phyloP scores from a whole-genome alignment of 2,113 vertebrate species.

The Antechinus flavipes region DNA sequence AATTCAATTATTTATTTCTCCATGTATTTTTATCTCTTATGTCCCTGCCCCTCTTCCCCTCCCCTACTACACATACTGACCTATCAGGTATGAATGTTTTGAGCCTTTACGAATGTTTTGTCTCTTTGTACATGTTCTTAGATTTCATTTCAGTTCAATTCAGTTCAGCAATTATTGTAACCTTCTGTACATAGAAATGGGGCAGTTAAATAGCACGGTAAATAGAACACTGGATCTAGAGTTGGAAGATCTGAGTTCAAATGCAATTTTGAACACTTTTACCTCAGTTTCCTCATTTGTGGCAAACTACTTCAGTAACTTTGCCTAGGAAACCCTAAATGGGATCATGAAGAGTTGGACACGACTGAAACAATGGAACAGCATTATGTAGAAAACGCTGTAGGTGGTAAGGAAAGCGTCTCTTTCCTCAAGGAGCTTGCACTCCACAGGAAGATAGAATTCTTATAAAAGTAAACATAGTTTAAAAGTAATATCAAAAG shows the following conservation, averaged over 20 bases:
- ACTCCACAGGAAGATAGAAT: neutral
- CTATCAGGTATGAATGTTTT: neutral
- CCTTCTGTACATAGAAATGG: neutral
- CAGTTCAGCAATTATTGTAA: neutral
- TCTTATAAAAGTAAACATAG: neutral
- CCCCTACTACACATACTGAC: neutral
- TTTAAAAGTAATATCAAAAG: neutral
- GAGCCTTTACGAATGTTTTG: neutral
- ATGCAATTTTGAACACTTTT: neutral
- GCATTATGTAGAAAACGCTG: neutral
- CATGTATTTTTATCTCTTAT: neutral
- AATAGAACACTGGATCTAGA: neutral
- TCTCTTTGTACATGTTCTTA: neutral
- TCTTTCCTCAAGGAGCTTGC: neutral
- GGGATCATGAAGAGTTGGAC: neutral
- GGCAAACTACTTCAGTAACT: neutral
- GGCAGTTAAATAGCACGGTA: neutral
- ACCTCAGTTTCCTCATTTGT: neutral
- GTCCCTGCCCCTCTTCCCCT: neutral
- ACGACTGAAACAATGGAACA: neutral
- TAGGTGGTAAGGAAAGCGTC: neutral
- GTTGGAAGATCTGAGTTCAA: neutral
- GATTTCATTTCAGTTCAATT: neutral
- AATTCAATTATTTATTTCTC: neutral
- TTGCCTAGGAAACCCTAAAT: neutral